A percentile compares a stretch with the other conserved stretches of the same genome.
Conservation (phyloP, 2,113 vertebrate genomes). For the Loxodonta africana region DNA sequence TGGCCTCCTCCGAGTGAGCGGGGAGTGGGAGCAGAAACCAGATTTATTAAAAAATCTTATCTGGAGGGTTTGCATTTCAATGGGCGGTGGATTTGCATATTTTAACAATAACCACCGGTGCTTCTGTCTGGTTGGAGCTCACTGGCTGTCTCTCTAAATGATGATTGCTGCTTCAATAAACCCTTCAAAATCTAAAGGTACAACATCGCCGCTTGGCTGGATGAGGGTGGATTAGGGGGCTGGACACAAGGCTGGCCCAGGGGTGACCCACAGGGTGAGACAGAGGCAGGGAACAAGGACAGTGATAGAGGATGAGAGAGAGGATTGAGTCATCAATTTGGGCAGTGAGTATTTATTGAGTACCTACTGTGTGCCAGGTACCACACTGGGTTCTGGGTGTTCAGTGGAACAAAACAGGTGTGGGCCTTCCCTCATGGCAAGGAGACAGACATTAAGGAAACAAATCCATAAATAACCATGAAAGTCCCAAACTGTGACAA, state of each 20-base stretch:
- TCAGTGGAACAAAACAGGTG: background rate
- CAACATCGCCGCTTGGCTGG: slow-evolving; percentile 89
- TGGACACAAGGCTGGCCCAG: slow-evolving; percentile 86
- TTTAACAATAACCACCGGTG: slow-evolving; percentile 91
- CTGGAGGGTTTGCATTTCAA: slow-evolving; percentile 93
- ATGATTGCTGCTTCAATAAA: slow-evolving; percentile 90
- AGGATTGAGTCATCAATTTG: background rate
- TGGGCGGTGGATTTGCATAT: slow-evolving; percentile 93
- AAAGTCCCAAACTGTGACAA: background rate
- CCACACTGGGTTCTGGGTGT: background rate
- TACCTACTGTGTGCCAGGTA: background rate
- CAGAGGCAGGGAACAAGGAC: background rate
- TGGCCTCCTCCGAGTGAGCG: slow-evolving; percentile 85
- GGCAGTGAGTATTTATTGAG: background rate
- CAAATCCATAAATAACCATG: background rate
- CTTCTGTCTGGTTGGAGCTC: slow-evolving; percentile 89
- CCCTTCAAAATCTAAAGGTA: slow-evolving; percentile 91
- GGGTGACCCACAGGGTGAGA: slow-evolving; percentile 78
- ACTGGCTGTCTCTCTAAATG: slow-evolving; percentile 90
- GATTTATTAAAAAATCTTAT: slow-evolving; percentile 93
- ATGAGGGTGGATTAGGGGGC: slow-evolving; percentile 88
- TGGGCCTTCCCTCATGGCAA: background rate
- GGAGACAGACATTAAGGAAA: background rate
- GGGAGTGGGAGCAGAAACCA: slow-evolving; percentile 84
- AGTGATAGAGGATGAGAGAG: rapidly evolving